Evolutionary conservation across 2,113 vertebrate species (phyloP).

Genomic region (Bombycilla garrulus): DNA sequence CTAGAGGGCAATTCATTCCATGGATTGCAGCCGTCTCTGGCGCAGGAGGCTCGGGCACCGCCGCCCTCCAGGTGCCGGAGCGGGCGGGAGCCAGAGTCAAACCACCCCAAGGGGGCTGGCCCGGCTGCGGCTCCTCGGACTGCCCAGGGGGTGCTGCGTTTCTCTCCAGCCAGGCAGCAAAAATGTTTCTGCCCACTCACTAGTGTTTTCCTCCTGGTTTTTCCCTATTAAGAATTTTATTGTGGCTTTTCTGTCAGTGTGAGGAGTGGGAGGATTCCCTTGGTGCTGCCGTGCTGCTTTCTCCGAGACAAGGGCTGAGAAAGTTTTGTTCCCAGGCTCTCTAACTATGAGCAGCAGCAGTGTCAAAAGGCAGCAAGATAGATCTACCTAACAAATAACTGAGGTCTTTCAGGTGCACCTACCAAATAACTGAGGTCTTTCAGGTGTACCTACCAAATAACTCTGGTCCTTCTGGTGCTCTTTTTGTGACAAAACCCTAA

Average conservation of each 20-base stretch:
- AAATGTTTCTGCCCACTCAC: neutral
- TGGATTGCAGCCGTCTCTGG: neutral
- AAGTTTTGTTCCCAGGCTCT: neutral
- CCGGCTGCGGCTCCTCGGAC: neutral
- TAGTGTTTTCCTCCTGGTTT: neutral
- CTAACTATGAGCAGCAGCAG: neutral
- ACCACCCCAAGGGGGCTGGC: neutral
- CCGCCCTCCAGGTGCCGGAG: neutral
- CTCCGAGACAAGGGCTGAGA: rapidly evolving
- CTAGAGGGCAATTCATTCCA: slow-evolving; percentile 48
- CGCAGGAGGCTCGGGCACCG: neutral
- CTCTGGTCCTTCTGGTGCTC: neutral
- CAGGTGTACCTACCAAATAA: neutral
- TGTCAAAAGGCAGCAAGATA: neutral
- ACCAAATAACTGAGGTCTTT: neutral
- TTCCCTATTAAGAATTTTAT: neutral
- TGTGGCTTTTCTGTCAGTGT: neutral
- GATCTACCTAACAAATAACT: neutral
- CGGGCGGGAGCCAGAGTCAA: neutral
- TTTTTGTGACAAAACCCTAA: neutral
- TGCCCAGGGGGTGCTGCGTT: neutral
- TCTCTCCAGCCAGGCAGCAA: neutral
- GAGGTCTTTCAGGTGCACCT: too few relatives aligned
- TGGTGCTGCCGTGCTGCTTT: neutral
- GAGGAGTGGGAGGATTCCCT: neutral